Base-by-base conservation (phyloP, 2,888 invertebrate genomes). In the Drosophila bunnanda region DNA sequence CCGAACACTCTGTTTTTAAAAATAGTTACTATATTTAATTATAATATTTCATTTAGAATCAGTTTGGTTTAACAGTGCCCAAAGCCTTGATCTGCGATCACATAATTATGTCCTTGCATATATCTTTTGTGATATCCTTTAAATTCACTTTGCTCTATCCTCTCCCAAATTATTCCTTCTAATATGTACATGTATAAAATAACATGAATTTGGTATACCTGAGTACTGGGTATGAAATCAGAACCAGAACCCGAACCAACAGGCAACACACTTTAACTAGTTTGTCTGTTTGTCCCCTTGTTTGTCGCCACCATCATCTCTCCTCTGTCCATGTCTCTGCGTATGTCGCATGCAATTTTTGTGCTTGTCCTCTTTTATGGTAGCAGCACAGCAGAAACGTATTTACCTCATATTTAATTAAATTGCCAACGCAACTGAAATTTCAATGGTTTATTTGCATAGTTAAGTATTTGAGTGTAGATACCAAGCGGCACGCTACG, bases 321-420 rank as follows among this genome's bases (percentile, higher is more conserved):
- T 32, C 9, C 17, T 10, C 20, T 22, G 20, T 2, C 22, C 48
- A 4, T 36, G 17, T 13, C 43, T 17, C 44, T 32, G 1, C 38
- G 20, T 48, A 36, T 57, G 72, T 78, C 70, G 56, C 85, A 72
- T 83, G 88, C 89, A 80, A 76, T 80, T 86, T 78, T 86, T 82
- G 80, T 87, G 70, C 78, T 75, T 86, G 81, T 75, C 59, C 88
- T 71, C 78, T 65, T 72, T 76, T 75, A 69, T 56, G 65, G 73
- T 60, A 73, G 67, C 64, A 59, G 64, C 73, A 65, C 48, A 48
- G 34, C 68, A 41, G 48, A 71, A 83, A 71, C 74, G 75, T 71
- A 78, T 78, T 89, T 80, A 76, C 82, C 77, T 87, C 84, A 84
- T 87, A 83, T 89, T 89, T 87, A 89, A 87, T 89, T 81, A 78